Conservation (phyloP, 1,140 invertebrate species). For the Drosophila dunni region DNA sequence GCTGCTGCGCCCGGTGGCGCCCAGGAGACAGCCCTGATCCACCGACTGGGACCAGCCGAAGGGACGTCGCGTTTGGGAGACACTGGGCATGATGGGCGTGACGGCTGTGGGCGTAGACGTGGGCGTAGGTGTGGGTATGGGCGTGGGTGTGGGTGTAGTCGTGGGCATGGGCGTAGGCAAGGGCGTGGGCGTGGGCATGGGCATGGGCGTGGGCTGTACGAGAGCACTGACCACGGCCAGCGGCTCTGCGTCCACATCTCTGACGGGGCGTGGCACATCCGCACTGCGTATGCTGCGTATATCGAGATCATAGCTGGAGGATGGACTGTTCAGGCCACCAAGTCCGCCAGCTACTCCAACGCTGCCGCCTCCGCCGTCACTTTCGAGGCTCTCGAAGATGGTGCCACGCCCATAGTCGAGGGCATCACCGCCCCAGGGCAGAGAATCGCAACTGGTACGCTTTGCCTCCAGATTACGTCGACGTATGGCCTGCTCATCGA, state of each 20-base stretch:
- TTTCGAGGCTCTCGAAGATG: constrained; percentile 82
- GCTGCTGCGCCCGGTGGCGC: constrained; percentile 53
- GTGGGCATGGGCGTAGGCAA: not conserved
- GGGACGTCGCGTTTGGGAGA: constrained; percentile 47
- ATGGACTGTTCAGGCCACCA: constrained; percentile 15
- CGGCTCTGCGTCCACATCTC: constrained; percentile 32
- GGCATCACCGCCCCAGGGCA: constrained; percentile 80
- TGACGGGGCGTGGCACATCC: constrained; percentile 49
- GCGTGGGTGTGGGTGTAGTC: constrained; percentile 8
- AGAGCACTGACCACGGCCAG: constrained; percentile 60
- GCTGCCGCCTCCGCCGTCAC: constrained; percentile 54
- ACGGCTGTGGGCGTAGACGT: constrained; percentile 14
- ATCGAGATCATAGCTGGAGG: constrained; percentile 57
- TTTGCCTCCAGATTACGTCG: constrained; percentile 81
- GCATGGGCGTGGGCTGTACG: constrained; percentile 29
- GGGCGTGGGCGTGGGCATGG: constrained; percentile 21
- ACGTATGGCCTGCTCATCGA: constrained; percentile 82
- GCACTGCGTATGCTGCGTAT: constrained; percentile 79
- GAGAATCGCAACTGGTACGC: constrained; percentile 82
- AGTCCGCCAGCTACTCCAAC: constrained; percentile 5
- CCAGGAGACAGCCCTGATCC: constrained; percentile 65
- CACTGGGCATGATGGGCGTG: constrained; percentile 15
- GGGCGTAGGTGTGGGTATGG: constrained; percentile 26
- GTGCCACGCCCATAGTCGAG: constrained; percentile 76
- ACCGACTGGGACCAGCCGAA: constrained; percentile 81